Evolutionary conservation across 2,888 invertebrate genomes (phyloP).

Genomic region (Lasioglossum malachurum): DNA sequence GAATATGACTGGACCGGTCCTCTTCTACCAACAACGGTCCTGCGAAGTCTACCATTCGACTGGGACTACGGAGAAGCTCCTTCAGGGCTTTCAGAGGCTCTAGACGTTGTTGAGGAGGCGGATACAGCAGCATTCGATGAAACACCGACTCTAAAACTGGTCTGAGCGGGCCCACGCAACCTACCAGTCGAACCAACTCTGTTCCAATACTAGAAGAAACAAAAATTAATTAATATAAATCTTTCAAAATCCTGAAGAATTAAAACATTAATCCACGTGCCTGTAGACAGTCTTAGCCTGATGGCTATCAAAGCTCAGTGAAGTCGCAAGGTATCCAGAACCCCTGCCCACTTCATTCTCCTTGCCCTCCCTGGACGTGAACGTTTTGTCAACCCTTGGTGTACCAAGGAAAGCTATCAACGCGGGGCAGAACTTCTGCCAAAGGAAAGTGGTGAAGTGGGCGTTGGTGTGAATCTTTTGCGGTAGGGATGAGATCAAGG

Average conservation of each 20-base stretch:
- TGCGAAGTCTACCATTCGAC: conserved; percentile 91
- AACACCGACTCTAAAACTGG: conserved; percentile 97
- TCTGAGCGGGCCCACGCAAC: conserved; percentile 93
- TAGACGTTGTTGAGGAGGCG: conserved; percentile 93
- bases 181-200: conserved; percentile 94
- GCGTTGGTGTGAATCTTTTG: conserved; percentile 93
- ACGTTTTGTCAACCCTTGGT: conserved; percentile 93
- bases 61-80: conserved; percentile 92
- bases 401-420: conserved; percentile 95
- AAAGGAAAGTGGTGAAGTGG: conserved; percentile 94
- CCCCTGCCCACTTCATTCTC: conserved; percentile 87
- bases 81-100: conserved; percentile 94
- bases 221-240: neutral
- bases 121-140: conserved; percentile 96
- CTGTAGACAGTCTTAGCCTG: conserved; percentile 96
- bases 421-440: conserved; percentile 97
- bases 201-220: conserved; percentile 90
- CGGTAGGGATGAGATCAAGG: conserved; percentile 93
- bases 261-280: conserved; percentile 83
- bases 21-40: conserved; percentile 87
- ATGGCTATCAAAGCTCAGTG: conserved; percentile 92
- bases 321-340: conserved; percentile 89
- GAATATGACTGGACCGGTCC: conserved; percentile 87
- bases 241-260: neutral
- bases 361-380: conserved; percentile 88